phyloP scores from a whole-genome alignment of 2,888 invertebrate species.

The Heliconius hortense region DNA sequence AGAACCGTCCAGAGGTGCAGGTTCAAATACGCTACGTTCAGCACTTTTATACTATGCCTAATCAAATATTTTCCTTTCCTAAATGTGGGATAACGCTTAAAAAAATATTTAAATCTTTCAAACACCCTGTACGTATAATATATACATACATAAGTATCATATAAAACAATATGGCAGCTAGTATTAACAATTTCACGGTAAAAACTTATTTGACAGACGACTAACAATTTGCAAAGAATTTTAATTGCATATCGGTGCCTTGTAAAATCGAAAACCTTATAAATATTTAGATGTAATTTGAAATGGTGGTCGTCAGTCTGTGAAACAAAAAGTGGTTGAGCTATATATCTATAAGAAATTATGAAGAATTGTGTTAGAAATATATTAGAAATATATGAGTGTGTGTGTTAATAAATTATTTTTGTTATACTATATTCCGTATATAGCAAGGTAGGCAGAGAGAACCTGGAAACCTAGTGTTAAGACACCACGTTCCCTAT shows the following conservation, averaged over 20 bases:
- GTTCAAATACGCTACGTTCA: no score
- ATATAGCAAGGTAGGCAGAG: not conserved
- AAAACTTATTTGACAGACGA: slow-evolving; percentile 56
- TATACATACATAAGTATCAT: not conserved
- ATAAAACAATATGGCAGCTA: slow-evolving; percentile 39
- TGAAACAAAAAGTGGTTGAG: slow-evolving; percentile 3
- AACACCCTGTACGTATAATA: not conserved
- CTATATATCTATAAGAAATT: not conserved
- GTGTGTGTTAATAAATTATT: no score
- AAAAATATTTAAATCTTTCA: not conserved
- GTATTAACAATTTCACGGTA: slow-evolving; percentile 63
- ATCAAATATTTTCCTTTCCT: no score
- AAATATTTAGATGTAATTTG: slow-evolving; percentile 17
- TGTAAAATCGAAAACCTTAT: slow-evolving; percentile 32
- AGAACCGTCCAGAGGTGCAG: no score
- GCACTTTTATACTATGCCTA: no score
- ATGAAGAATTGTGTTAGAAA: not conserved
- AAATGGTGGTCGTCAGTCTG: not conserved
- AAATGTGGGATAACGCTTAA: no score
- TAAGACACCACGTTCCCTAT: not conserved
- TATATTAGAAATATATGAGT: no score
- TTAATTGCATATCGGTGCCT: slow-evolving; percentile 47
- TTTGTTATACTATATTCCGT: no score
- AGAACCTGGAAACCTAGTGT: not conserved
- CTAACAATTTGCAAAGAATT: slow-evolving; percentile 44